phyloP scores from a whole-genome alignment of 2,113 vertebrate species.

The Hypocryptadius cinnamomeus region DNA sequence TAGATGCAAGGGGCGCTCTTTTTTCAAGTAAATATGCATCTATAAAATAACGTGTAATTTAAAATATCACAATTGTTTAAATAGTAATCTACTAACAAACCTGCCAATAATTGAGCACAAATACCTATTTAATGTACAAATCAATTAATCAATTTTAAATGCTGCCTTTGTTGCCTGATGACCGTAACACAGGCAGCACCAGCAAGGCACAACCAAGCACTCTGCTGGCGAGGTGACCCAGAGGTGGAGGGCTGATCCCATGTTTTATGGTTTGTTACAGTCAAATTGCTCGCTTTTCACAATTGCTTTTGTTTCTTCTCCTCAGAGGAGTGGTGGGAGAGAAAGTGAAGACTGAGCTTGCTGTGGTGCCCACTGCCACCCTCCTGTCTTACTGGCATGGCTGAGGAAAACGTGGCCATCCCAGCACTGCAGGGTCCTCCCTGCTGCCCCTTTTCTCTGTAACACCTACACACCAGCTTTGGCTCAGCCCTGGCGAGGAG shows the following conservation, averaged over 20 bases:
- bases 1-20: conserved; percentile 65
- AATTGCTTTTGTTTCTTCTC: background rate
- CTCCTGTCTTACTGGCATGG: accelerated
- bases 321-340: background rate
- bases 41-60: conserved; percentile 65
- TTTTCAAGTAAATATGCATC: conserved; percentile 65
- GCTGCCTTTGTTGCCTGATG: background rate
- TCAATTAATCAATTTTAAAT: conserved; percentile 67
- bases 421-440: background rate
- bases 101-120: conserved; percentile 70
- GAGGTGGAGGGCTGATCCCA: background rate
- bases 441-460: background rate
- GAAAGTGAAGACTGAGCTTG: background rate
- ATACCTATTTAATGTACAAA: conserved; percentile 63
- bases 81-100: conserved; percentile 67
- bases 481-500: background rate
- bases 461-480: background rate
- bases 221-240: background rate
- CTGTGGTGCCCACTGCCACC: background rate
- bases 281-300: background rate
- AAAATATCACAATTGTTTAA: conserved; percentile 70
- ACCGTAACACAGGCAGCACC: background rate
- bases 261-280: background rate
- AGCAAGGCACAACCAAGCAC: background rate
- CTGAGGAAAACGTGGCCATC: background rate